These are phyloP conservation scores for Chionis minor DNA, from an alignment of 2,113 vertebrate genomes.

Conservation along the genomic window DNA sequence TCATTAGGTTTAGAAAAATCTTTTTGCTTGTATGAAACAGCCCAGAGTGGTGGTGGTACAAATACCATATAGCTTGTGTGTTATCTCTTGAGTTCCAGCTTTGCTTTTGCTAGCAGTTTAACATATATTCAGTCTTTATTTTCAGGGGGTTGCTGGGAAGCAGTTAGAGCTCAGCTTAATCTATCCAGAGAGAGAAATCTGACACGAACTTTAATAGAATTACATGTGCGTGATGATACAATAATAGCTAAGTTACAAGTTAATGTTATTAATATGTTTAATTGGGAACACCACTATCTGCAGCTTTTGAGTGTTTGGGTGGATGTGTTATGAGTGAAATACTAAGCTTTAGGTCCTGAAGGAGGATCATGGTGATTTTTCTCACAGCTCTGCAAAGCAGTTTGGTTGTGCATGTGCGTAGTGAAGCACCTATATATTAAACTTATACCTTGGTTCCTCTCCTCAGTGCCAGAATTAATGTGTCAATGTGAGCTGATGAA, in stretches of 20 bases:
- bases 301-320: neutral
- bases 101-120: neutral
- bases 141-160: neutral
- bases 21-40: neutral
- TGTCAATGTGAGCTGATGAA: neutral
- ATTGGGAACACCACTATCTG: fast-evolving
- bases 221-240: neutral
- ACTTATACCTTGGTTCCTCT: neutral
- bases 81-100: neutral
- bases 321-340: neutral
- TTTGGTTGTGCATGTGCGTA: neutral
- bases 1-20: neutral
- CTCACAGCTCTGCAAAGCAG: neutral
- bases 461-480: neutral
- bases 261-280: neutral
- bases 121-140: neutral
- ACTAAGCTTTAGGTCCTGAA: neutral
- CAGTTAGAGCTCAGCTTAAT: neutral
- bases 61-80: neutral
- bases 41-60: neutral
- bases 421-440: neutral
- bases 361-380: neutral
- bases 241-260: neutral
- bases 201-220: neutral
- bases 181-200: neutral